Conservation (phyloP, 2,797 vertebrate species). For the Darevskia nairensis region DNA sequence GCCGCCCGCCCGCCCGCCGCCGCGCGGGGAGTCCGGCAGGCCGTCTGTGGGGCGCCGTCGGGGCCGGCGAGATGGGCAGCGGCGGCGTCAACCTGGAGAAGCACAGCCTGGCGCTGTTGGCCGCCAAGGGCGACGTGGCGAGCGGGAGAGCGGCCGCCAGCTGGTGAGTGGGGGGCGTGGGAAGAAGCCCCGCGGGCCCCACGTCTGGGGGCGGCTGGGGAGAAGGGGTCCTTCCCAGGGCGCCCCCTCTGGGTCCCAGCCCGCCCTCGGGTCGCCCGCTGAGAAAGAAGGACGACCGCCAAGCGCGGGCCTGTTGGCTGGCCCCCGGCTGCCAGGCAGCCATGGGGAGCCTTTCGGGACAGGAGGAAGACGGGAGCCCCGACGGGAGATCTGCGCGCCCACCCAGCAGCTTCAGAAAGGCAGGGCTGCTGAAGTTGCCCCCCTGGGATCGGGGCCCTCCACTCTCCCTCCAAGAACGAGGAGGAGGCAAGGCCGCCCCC, state of each 20-base stretch:
- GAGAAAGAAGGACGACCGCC: too few relatives aligned
- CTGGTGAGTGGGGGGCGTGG: constrained; percentile 79
- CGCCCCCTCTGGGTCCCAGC: too few relatives aligned
- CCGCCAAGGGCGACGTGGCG: constrained; percentile 87
- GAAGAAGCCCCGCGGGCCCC: too few relatives aligned
- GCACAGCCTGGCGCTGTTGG: constrained; percentile 86
- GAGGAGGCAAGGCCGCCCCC: neutral
- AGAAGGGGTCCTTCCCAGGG: too few relatives aligned
- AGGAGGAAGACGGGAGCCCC: neutral
- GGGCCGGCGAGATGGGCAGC: constrained; percentile 64
- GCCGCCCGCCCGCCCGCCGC: neutral
- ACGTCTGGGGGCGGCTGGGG: neutral
- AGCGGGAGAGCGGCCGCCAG: constrained; percentile 84
- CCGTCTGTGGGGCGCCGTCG: constrained; percentile 3
- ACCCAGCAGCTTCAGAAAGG: neutral
- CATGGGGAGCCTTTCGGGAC: neutral
- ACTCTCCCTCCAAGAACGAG: neutral
- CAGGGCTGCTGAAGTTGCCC: too few relatives aligned
- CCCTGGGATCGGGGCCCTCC: too few relatives aligned
- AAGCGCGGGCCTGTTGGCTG: too few relatives aligned
- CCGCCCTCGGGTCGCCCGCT: too few relatives aligned
- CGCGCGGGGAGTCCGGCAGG: constrained; percentile 46
- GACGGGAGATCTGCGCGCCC: too few relatives aligned
- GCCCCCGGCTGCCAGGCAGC: too few relatives aligned
- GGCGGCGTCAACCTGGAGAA: constrained; percentile 82